phyloP scores from a whole-genome alignment of 2,113 vertebrate species.

The Stigmatopora argus region DNA sequence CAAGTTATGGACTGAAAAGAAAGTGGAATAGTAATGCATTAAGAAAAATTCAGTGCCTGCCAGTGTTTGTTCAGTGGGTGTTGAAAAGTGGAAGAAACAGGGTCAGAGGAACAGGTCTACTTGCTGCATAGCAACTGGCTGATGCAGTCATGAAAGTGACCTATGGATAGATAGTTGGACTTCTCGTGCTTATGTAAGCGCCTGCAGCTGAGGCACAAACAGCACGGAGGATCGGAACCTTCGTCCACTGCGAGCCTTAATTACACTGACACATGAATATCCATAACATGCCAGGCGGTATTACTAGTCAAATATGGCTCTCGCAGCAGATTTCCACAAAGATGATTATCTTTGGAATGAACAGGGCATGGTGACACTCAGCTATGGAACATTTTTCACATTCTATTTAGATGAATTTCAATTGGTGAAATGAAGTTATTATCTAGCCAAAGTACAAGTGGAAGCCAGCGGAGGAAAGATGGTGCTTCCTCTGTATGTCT shows the following conservation, averaged over 20 bases:
- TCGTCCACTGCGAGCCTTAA: slow-evolving; percentile 27
- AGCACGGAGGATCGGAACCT: slow-evolving; percentile 23
- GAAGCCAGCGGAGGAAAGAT: background rate
- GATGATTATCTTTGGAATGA: slow-evolving; percentile 7
- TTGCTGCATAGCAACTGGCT: slow-evolving; percentile 63
- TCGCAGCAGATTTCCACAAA: slow-evolving; percentile 20
- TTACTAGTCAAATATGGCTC: slow-evolving; percentile 28
- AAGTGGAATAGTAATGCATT: background rate
- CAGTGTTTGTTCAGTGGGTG: slow-evolving; percentile 26
- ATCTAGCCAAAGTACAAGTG: background rate
- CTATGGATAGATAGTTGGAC: slow-evolving; percentile 57
- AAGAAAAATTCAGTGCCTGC: slow-evolving; percentile 13
- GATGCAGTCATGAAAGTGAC: slow-evolving; percentile 51
- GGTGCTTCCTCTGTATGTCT: background rate
- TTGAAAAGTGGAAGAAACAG: slow-evolving; percentile 36
- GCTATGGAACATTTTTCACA: slow-evolving; percentile 7
- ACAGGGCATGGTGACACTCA: slow-evolving; percentile 17
- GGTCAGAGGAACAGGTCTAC: slow-evolving; percentile 54
- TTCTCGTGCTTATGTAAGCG: slow-evolving; percentile 30
- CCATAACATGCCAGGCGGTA: slow-evolving; percentile 29
- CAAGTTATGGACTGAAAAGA: background rate
- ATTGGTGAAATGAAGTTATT: background rate
- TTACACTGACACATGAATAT: slow-evolving; percentile 45
- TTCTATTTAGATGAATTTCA: background rate
- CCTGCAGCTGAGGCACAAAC: slow-evolving; percentile 33